Evolutionary conservation across 2,113 vertebrate genomes (phyloP), one percentile per base, ranked within the genome.

Genomic region (Charadrius vociferus): DNA sequence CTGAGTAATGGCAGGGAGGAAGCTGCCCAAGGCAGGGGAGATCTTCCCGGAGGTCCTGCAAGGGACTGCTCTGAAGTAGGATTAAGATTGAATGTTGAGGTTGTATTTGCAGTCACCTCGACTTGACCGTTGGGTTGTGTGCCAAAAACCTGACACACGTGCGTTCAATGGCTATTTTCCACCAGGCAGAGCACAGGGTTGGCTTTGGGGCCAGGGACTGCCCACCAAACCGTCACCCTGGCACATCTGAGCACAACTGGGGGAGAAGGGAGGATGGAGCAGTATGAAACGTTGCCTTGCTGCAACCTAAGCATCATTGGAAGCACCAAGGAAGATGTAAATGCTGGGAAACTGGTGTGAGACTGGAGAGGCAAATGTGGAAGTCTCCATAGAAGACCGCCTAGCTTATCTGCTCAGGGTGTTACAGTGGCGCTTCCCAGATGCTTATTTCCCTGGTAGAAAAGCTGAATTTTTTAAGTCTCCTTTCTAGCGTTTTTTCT

Each of bases 321-420:
- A n/a, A n/a, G n/a, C 55, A n/a, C n/a, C 9, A 1, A 6, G 56
- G 34, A 62, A 16, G 6, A 10, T 0, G 1, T 15, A 55, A 23
- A 30, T 21, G 32, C 22, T 62, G 41, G 14, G 61, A 71, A 71
- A 65, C 3, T 20, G 41, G n/a, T 26, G 41, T 12, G 41, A 78
- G 32, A 36, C 7, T 34, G 50, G 59, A 34, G 29, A 26, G 18
- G 21, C 2, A 2, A 8, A 10, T 3, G 8, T 37, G 9, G 18
- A 45, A 45, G 16, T 24, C 37, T 17, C 50, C 1, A 0, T 2
- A 21, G 18, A 39, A 26, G 4, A 80, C 37, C 12, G 81, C 34
- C 85, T 26, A 3, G 1, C 29, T 55, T 14, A 23, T 9, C 12
- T 52, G 22, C 56, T 47, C 43, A 7, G 14, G 12, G 8, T 21